Percentiles rank a stretch among this genome's conserved stretches.
phyloP scores from a whole-genome alignment of 2,797 vertebrate genomes.

The Phataginus tetradactyla region DNA sequence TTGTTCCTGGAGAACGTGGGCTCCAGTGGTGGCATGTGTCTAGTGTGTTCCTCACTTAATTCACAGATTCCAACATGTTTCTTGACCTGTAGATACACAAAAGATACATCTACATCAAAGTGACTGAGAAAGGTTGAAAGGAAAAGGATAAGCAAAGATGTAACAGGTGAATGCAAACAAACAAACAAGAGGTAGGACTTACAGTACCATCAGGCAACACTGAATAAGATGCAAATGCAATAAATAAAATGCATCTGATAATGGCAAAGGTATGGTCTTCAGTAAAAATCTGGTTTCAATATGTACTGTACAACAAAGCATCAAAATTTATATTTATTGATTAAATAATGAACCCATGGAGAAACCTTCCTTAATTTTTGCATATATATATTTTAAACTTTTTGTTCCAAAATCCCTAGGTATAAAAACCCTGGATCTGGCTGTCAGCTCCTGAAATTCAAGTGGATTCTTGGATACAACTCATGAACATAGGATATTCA shows the following conservation, averaged over 20 bases:
- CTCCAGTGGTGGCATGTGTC: not conserved
- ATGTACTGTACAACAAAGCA: not conserved
- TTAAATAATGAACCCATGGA: not conserved
- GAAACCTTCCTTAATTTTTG: not conserved
- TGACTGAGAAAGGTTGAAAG: not conserved
- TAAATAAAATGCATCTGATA: not conserved
- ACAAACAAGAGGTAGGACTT: not conserved
- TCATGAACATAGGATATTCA: not conserved
- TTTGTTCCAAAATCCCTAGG: not conserved
- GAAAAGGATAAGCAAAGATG: not conserved
- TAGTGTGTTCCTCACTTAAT: not conserved
- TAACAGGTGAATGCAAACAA: not conserved
- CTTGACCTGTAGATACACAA: not conserved
- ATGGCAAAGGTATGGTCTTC: not conserved
- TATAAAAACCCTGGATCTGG: not conserved
- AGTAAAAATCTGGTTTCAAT: not conserved
- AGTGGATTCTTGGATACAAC: not conserved
- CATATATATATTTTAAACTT: not conserved
- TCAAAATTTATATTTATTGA: not conserved
- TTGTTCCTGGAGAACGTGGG: not conserved
- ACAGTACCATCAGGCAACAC: not conserved
- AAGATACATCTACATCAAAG: not conserved
- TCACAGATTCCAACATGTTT: not conserved
- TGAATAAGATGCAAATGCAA: not conserved
- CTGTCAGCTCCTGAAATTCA: not conserved